phyloP scores from a whole-genome alignment of 2,888 invertebrate species.

The Nomada fucata region DNA sequence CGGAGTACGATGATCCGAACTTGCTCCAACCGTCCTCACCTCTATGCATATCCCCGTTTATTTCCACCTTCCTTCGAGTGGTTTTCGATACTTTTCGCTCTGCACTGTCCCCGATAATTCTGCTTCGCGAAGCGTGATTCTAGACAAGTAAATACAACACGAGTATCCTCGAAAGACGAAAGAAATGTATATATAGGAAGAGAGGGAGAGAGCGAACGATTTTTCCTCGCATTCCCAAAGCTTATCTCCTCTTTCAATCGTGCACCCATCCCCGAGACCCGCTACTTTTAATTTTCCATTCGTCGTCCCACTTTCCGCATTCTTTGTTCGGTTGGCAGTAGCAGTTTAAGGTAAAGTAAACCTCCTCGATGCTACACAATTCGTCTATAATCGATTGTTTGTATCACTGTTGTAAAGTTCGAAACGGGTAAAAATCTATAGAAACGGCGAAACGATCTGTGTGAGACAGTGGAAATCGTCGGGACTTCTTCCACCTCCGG shows the following conservation, averaged over 20 bases:
- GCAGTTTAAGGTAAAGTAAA: slow-evolving; percentile 20
- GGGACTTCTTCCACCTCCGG: neutral
- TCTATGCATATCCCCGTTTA: slow-evolving; percentile 5
- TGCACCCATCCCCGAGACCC: neutral
- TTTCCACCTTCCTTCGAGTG: slow-evolving; percentile 1
- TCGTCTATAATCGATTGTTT: slow-evolving; percentile 26
- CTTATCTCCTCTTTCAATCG: neutral
- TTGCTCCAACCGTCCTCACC: neutral
- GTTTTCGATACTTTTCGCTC: slow-evolving; percentile 25
- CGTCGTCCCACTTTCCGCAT: slow-evolving; percentile 18
- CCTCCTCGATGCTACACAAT: slow-evolving; percentile 12
- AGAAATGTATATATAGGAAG: neutral
- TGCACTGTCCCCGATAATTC: slow-evolving; percentile 22
- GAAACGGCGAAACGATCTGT: neutral
- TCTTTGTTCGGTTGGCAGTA: slow-evolving; percentile 22
- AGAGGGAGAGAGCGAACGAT: neutral
- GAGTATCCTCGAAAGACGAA: slow-evolving; percentile 4
- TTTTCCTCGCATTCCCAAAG: neutral
- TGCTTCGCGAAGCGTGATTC: slow-evolving; percentile 24
- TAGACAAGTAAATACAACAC: slow-evolving; percentile 11
- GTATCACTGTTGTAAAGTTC: slow-evolving; percentile 14
- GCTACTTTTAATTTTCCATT: slow-evolving; percentile 14
- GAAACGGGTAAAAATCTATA: neutral
- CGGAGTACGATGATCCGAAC: neutral
- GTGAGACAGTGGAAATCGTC: neutral